These are phyloP conservation scores for Sceloporus tristichus DNA, from an alignment of 2,113 vertebrate genomes.

Conservation along the genomic window DNA sequence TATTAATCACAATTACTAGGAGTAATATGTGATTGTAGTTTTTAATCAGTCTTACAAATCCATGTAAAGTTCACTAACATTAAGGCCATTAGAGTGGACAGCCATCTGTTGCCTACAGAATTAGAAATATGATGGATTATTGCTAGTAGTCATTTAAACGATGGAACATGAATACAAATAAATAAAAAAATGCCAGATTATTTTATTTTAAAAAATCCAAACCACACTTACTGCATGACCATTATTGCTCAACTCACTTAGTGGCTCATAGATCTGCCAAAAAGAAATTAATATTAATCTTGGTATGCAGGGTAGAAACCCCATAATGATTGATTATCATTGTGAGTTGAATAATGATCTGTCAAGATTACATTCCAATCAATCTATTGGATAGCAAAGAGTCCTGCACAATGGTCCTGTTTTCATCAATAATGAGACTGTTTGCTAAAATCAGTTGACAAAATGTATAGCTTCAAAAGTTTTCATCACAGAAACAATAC, in stretches of 20 bases:
- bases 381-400: slow-evolving; percentile 3
- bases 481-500: not conserved
- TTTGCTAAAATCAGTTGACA: not conserved
- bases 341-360: slow-evolving; percentile 18
- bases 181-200: slow-evolving; percentile 19
- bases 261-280: slow-evolving; percentile 7
- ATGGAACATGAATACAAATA: slow-evolving; percentile 61
- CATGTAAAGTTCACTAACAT: slow-evolving; percentile 62
- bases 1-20: slow-evolving; percentile 74
- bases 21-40: slow-evolving; percentile 64
- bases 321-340: slow-evolving; percentile 26
- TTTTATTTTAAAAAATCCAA: not conserved
- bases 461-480: not conserved
- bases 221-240: slow-evolving; percentile 36
- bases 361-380: slow-evolving; percentile 26
- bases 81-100: slow-evolving; percentile 71
- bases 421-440: not conserved
- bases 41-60: slow-evolving; percentile 73
- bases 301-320: slow-evolving; percentile 14
- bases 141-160: slow-evolving; percentile 55
- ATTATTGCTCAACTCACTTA: slow-evolving; percentile 28
- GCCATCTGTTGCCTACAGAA: slow-evolving; percentile 73
- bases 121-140: slow-evolving; percentile 76
- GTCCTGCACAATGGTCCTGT: not conserved
- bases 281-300: slow-evolving; percentile 1